These are phyloP conservation scores for Carollia perspicillata DNA, from an alignment of 2,113 vertebrate genomes.

Conservation along the genomic window DNA sequence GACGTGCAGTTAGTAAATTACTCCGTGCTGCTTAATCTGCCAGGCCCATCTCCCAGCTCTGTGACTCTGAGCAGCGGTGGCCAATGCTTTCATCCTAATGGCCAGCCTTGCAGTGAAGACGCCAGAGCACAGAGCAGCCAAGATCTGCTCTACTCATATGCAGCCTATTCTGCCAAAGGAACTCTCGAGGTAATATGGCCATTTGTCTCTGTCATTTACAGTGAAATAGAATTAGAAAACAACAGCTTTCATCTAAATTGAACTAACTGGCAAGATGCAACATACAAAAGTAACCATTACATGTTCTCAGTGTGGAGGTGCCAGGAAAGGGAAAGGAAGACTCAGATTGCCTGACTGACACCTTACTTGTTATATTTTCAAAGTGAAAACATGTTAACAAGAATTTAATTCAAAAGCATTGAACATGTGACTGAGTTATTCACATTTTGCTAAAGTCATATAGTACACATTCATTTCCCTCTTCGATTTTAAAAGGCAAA, in stretches of 20 bases:
- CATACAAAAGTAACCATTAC: conserved; percentile 35
- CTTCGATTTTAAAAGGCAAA: not conserved
- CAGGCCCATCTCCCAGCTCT: conserved; percentile 87
- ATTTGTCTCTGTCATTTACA: conserved; percentile 82
- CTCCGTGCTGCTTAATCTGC: conserved; percentile 89
- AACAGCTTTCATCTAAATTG: conserved; percentile 63
- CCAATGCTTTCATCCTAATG: conserved; percentile 90
- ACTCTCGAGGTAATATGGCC: conserved; percentile 87
- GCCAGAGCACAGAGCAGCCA: conserved; percentile 69
- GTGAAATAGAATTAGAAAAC: conserved; percentile 71
- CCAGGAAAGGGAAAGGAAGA: conserved; percentile 11
- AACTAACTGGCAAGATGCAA: conserved; percentile 62
- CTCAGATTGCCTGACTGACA: not conserved
- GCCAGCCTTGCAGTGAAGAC: conserved; percentile 83
- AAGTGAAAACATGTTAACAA: conserved; percentile 52
- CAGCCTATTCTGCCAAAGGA: conserved; percentile 94
- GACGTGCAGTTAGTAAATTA: conserved; percentile 90
- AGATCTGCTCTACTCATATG: conserved; percentile 85
- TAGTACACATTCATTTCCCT: not conserved
- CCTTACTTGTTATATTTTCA: conserved; percentile 38
- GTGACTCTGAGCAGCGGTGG: conserved; percentile 83
- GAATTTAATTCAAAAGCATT: conserved; percentile 62
- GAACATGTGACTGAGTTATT: conserved; percentile 29
- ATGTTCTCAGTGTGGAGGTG: not conserved
- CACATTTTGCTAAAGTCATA: not conserved